Evolutionary conservation across 2,888 invertebrate species (phyloP), one percentile per base, ranked within the genome.

Genomic region (Physocephala rufipes): DNA sequence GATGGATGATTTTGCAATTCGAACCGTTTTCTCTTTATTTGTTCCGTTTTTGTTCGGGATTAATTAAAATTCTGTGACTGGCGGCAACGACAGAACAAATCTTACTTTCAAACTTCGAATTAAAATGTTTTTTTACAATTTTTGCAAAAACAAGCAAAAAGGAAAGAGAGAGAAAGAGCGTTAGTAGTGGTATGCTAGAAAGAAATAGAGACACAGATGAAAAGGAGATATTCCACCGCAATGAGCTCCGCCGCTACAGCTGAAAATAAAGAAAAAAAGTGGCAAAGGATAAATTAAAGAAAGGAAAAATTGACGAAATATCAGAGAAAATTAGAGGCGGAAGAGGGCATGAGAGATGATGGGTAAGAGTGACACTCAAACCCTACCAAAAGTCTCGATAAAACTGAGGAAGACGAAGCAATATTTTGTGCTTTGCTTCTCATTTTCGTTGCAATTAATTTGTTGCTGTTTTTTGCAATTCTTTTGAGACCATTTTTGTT

Each of bases 321-420:
- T n/a, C n/a, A 49, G 36, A 61, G 59, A 71, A n/a, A 19, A 59
- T 61, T 15, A 43, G 30, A 19, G 13, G 47, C 21, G 43, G 36
- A 67, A 65, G 13, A 49, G 21, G 19, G 21, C 24, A 19, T 26
- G 63, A 63, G 47, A 63, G 47, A 21, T 28, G 9, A 19, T 58
- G 19, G 26, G 4, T 58, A 24, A 67, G 43, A 19, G n/a, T n/a
- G 19, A 53, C 62, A 61, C 15, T n/a, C 51, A 69, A 61, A n/a
- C n/a, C n/a, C n/a, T 61, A 65, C 62, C 45, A 24, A 64, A 13
- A 36, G 43, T 53, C 45, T n/a, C 45, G 74, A 77, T 76, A n/a
- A n/a, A n/a, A n/a, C n/a, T n/a, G n/a, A n/a, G n/a, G n/a, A n/a
- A n/a, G n/a, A n/a, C n/a, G 36, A 36, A 36, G 36, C 36, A 74